Conservation (phyloP, 2,888 invertebrate genomes). For the Drosophila ezoana region DNA sequence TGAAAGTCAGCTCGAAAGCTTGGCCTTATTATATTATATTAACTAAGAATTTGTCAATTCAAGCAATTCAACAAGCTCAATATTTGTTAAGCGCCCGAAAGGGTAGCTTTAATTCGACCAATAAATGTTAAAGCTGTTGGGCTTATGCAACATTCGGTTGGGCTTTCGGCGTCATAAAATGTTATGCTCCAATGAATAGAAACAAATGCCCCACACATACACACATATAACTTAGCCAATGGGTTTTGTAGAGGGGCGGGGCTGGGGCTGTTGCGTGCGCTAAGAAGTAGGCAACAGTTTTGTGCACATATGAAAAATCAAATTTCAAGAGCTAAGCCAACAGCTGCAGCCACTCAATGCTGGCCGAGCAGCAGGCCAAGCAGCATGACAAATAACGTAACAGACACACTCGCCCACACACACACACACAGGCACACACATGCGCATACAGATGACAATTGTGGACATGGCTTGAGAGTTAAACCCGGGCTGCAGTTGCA, state of each 20-base stretch:
- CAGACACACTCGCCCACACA: conserved; percentile 30
- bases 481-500: conserved; percentile 19
- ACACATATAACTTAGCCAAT: conserved; percentile 55
- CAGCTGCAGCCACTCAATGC: conserved; percentile 63
- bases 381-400: conserved; percentile 67
- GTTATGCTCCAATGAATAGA: conserved; percentile 72
- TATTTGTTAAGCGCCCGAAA: background rate
- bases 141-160: conserved; percentile 30
- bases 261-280: background rate
- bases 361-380: conserved; percentile 48
- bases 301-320: conserved; percentile 58
- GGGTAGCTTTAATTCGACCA: conserved; percentile 24
- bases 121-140: background rate
- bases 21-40: too few species aligned
- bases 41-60: too few species aligned
- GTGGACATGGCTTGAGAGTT: conserved; percentile 47
- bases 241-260: background rate
- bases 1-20: too few species aligned
- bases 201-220: conserved; percentile 61
- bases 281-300: conserved; percentile 58
- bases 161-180: conserved; percentile 72
- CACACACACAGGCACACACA: conserved; percentile 7
- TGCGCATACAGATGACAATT: conserved; percentile 59
- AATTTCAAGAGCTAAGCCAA: conserved; percentile 70
- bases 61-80: too few species aligned